A percentile compares a stretch with the other conserved stretches of the same genome.
Conservation (phyloP, 2,888 invertebrate genomes). For the Pterobdella sp. region DNA sequence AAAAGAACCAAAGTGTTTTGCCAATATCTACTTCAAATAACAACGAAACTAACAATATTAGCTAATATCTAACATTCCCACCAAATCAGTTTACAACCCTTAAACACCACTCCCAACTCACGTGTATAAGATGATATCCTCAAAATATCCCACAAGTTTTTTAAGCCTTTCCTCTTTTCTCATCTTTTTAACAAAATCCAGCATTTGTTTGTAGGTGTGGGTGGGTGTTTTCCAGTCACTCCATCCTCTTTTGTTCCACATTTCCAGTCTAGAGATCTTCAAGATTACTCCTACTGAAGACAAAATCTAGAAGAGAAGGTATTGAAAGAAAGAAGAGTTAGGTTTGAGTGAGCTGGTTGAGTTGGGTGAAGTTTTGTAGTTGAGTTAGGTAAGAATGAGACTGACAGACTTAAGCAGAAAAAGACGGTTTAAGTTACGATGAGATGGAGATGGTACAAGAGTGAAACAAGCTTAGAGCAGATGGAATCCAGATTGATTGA, state of each 20-base stretch:
- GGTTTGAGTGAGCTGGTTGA: not conserved
- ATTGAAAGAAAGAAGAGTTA: not conserved
- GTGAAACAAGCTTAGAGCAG: not conserved
- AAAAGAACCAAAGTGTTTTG: too few relatives aligned
- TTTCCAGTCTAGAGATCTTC: slow-evolving; percentile 13
- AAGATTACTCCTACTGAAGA: not conserved
- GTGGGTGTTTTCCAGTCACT: slow-evolving; percentile 4
- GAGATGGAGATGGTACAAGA: not conserved
- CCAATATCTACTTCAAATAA: too few relatives aligned
- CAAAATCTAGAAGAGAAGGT: slow-evolving; percentile 3
- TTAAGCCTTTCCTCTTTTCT: not conserved
- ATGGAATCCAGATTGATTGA: not conserved
- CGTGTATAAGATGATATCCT: slow-evolving; percentile 20
- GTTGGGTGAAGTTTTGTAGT: not conserved
- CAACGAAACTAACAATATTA: too few relatives aligned
- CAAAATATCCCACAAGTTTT: not conserved
- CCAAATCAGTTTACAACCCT: too few relatives aligned
- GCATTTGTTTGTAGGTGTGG: not conserved
- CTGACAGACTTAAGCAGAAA: too few relatives aligned
- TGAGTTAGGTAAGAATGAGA: too few relatives aligned
- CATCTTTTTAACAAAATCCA: not conserved
- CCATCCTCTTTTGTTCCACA: slow-evolving; percentile 11
- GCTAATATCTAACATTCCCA: too few relatives aligned
- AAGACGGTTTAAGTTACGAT: too few relatives aligned
- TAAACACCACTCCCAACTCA: too few relatives aligned